phyloP scores from a whole-genome alignment of 2,797 vertebrate genomes.

The Chiroxiphia lanceolata region DNA sequence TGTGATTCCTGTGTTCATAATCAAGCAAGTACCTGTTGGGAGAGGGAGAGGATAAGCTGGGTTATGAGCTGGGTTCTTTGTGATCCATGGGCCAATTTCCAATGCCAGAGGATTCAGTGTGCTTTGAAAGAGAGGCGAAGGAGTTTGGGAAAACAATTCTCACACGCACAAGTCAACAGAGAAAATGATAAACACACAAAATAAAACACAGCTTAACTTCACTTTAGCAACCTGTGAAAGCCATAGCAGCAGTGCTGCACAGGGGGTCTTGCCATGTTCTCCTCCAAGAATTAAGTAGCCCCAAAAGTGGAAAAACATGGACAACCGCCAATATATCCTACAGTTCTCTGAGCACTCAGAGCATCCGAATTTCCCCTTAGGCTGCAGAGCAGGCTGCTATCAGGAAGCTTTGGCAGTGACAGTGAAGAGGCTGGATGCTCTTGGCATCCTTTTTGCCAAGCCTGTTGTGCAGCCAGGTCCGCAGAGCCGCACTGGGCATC shows the following conservation, averaged over 20 bases:
- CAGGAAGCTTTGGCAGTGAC: not conserved
- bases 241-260: not conserved
- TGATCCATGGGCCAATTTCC: not conserved
- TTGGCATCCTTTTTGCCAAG: constrained; percentile 13
- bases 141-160: not conserved
- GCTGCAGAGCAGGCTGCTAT: not conserved
- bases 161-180: not conserved
- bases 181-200: not conserved
- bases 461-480: not conserved
- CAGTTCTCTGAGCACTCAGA: not conserved
- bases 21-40: not conserved
- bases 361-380: not conserved
- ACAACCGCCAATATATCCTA: not conserved
- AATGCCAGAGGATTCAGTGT: not conserved
- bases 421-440: not conserved
- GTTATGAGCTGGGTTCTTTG: not conserved
- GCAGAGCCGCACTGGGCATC: not conserved
- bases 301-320: not conserved
- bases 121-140: not conserved
- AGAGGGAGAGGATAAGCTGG: not conserved
- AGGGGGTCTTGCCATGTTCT: not conserved
- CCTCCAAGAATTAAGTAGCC: not conserved
- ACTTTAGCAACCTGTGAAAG: not conserved
- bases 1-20: not conserved
- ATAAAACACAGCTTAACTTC: not conserved